These are phyloP conservation scores for Microcebus jonahi DNA, from an alignment of 2,113 vertebrate species.

Conservation along the genomic window DNA sequence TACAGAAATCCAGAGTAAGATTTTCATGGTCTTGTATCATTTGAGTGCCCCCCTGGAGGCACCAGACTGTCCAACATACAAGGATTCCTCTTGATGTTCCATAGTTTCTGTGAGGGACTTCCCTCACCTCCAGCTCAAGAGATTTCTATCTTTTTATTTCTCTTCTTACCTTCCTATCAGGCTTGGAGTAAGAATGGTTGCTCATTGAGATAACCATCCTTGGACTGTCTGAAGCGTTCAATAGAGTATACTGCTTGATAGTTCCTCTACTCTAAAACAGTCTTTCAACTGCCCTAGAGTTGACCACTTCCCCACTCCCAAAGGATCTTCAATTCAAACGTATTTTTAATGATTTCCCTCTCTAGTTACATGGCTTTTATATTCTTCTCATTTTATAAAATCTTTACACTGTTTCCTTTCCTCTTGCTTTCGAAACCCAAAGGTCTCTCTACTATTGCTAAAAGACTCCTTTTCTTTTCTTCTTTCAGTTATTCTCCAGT, in stretches of 20 bases:
- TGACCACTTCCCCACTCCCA: not conserved
- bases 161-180: conserved; percentile 44
- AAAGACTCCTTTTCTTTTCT: not conserved
- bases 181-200: not conserved
- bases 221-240: not conserved
- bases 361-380: not conserved
- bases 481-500: not conserved
- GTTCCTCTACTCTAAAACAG: not conserved
- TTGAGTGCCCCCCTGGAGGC: not conserved
- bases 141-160: not conserved
- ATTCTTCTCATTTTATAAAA: conserved; percentile 22
- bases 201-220: not conserved
- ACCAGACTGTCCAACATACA: not conserved
- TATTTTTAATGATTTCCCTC: not conserved
- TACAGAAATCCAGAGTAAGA: not conserved
- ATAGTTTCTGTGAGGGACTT: not conserved
- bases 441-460: not conserved
- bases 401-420: conserved; percentile 34
- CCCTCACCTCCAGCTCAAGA: not conserved
- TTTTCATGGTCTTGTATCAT: not conserved
- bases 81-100: not conserved
- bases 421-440: not conserved
- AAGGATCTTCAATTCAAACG: not conserved
- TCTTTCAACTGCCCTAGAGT: not conserved
- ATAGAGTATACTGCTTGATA: not conserved